Percentiles rank a stretch among this genome's conserved stretches.
Conservation (phyloP, 2,113 vertebrate species). For the Zosterops borbonicus region DNA sequence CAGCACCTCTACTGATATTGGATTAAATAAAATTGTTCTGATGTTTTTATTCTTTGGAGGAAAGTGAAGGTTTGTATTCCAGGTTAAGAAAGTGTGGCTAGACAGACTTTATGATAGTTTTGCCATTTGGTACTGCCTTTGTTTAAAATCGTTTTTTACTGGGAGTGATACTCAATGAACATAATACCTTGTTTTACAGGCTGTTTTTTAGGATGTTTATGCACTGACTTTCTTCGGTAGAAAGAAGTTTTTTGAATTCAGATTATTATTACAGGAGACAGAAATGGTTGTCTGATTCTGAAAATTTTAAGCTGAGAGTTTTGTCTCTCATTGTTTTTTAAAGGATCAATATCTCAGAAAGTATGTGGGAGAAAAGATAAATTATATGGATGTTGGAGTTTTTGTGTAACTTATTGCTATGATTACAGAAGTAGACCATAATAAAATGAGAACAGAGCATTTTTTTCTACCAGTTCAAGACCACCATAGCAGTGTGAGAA, state of each 20-base stretch:
- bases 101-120: neutral
- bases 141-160: neutral
- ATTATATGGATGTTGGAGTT: neutral
- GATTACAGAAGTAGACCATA: neutral
- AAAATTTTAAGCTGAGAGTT: neutral
- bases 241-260: neutral
- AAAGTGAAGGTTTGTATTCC: neutral
- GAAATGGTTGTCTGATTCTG: neutral
- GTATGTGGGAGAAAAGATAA: neutral
- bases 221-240: neutral
- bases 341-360: neutral
- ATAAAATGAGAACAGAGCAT: neutral
- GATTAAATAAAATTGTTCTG: neutral
- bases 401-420: neutral
- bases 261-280: neutral
- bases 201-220: neutral
- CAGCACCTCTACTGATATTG: neutral
- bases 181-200: neutral
- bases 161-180: neutral
- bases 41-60: neutral
- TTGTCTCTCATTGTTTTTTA: neutral
- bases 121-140: neutral
- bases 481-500: neutral
- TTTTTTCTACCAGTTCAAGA: neutral
- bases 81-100: neutral